A percentile compares a stretch with the other conserved stretches of the same genome.
phyloP scores from a whole-genome alignment of 2,797 vertebrate genomes.

The Trachops cirrhosus region DNA sequence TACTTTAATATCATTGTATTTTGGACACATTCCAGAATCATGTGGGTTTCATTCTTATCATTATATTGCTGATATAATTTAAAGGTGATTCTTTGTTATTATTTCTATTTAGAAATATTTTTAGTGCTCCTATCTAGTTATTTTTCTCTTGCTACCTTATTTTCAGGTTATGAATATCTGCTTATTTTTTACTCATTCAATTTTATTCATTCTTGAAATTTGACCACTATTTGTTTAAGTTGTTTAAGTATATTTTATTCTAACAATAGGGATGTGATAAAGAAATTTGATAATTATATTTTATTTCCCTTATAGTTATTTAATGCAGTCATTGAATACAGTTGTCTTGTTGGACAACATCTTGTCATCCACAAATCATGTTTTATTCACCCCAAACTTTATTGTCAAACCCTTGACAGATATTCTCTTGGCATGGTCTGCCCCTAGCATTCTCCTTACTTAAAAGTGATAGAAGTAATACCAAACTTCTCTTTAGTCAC shows the following conservation, averaged over 20 bases:
- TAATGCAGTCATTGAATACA: slow-evolving; percentile 1
- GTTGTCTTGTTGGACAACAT: neutral
- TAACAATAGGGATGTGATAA: neutral
- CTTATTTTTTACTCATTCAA: neutral
- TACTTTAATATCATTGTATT: slow-evolving; percentile 32
- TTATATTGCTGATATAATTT: neutral
- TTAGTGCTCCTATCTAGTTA: neutral
- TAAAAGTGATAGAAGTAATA: neutral
- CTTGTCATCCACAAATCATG: neutral
- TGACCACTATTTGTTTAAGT: neutral
- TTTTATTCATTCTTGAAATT: slow-evolving; percentile 1
- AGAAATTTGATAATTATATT: slow-evolving; percentile 5
- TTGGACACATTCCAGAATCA: neutral
- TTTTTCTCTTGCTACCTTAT: slow-evolving; percentile 24
- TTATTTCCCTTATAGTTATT: neutral
- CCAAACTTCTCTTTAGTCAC: neutral
- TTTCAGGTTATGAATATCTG: slow-evolving; percentile 25
- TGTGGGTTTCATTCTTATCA: neutral
- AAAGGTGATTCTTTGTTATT: neutral
- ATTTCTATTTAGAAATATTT: slow-evolving; percentile 33
- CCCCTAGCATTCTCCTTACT: neutral
- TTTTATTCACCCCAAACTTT: slow-evolving; percentile 9
- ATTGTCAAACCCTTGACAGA: neutral
- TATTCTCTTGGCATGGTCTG: neutral
- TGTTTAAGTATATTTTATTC: slow-evolving; percentile 8